These are phyloP conservation scores for Caenorhabditis tropicalis DNA, from an alignment of 1,140 invertebrate genomes.

Conservation along the genomic window DNA sequence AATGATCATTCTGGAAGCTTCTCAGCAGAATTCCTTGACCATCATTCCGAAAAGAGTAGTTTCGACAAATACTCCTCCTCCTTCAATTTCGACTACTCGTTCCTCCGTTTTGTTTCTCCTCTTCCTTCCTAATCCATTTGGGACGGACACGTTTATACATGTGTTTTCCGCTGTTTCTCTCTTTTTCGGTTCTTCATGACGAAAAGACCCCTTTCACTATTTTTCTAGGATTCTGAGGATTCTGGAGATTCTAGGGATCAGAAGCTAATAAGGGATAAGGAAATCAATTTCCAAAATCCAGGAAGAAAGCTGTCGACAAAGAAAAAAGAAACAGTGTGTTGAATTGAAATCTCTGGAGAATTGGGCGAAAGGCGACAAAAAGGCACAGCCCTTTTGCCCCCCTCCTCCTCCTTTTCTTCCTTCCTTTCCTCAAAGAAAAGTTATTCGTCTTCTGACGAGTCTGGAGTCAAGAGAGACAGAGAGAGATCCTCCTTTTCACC, in stretches of 20 bases:
- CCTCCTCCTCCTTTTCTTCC: neutral
- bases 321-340: neutral
- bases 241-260: neutral
- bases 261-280: neutral
- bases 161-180: neutral
- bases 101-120: neutral
- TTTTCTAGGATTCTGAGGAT: neutral
- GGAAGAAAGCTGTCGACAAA: neutral
- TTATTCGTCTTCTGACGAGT: too few relatives aligned
- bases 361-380: neutral
- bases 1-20: too few relatives aligned
- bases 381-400: neutral
- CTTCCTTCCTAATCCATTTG: conserved; percentile 1
- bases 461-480: too few relatives aligned
- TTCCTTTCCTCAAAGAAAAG: neutral
- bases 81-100: too few relatives aligned
- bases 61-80: neutral
- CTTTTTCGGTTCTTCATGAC: neutral
- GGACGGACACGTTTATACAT: conserved; percentile 31
- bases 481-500: neutral
- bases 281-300: too few relatives aligned
- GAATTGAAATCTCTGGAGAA: conserved; percentile 25
- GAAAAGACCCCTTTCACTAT: too few relatives aligned
- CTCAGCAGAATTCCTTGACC: too few relatives aligned
- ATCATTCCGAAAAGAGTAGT: too few relatives aligned